Evolutionary conservation across 2,888 invertebrate species (phyloP), one percentile per base, ranked within the genome.

Genomic region (Cephus pulcher): DNA sequence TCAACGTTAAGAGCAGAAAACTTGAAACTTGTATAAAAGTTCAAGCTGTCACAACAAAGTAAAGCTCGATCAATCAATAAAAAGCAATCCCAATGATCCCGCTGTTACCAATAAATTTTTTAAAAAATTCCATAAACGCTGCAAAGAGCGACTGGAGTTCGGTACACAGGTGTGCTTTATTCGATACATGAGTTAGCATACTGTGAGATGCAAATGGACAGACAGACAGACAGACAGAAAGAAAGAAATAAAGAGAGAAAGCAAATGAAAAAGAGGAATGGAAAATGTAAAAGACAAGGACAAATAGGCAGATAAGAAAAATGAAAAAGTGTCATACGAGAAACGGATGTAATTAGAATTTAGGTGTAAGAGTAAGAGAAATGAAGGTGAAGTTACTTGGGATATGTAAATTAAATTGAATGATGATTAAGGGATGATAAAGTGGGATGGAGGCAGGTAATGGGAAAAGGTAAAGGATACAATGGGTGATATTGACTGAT

Each of bases 401-500:
- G 2, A 23, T 1, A 9, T 56, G 56, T 56, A 56, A 56, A 23
- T 56, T 23, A 23, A 56, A 56, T 15, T 23, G 56, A 56, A 56
- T 23, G 56, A 56, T 23, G 23, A 56, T 56, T 56, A 75, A 76
- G 70, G 37, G 15, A 71, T 33, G 69, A 33, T 73, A 56, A 73
- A 34, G 74, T 30, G 12, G 56, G 33, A 70, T 34, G n/a, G 35
- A 70, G 33, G 68, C 73, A 79, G 74, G 69, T 40, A 4, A 75
- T 76, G 56, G 56, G 56, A 56, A 4, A 56, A 23, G 56, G 56
- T 56, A 6, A 56, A 71, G 71, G 32, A 71, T 71, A 71, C 71
- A 34, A 71, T 71, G 30, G 71, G 34, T 71, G 71, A 71, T 71
- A 32, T 71, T 71, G 80, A 86, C 85, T 84, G 85, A 88, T 81